Evolutionary conservation across 2,797 vertebrate species (phyloP).

Genomic region (Crotalus adamanteus): DNA sequence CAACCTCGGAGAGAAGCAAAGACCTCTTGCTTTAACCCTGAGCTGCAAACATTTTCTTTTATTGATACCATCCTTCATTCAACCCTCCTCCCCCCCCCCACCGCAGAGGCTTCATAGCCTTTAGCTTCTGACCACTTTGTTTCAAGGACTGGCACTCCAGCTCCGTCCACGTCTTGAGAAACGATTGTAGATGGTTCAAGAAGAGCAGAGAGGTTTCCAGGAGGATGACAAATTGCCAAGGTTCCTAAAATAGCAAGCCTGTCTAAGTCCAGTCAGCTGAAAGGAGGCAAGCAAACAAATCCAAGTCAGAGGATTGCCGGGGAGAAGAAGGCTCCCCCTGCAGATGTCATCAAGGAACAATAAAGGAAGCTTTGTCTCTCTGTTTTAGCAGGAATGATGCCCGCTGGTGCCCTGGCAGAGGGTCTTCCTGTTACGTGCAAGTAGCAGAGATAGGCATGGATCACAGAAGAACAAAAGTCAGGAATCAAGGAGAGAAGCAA

Average conservation of each 20-base stretch:
- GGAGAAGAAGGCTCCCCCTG: neutral
- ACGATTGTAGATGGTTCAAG: neutral
- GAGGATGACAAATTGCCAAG: neutral
- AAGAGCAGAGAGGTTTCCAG: neutral
- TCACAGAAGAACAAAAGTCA: no score
- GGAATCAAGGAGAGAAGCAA: no score
- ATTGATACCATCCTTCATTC: no score
- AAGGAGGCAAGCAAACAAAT: neutral
- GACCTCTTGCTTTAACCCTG: no score
- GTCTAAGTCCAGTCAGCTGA: neutral
- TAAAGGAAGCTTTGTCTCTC: neutral
- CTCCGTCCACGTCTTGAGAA: neutral
- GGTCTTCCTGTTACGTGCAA: no score
- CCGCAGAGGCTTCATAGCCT: no score
- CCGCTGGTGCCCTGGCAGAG: neutral
- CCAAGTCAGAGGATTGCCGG: neutral
- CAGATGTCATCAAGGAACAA: slow-evolving; percentile 32
- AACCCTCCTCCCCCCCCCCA: no score
- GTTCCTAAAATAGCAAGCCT: neutral
- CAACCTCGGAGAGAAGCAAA: no score
- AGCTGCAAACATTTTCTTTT: no score
- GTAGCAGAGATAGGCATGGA: no score
- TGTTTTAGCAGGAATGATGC: neutral
- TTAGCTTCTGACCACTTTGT: no score
- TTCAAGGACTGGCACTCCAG: neutral